These are phyloP conservation scores for Ectemnius cavifrons DNA, from an alignment of 2,888 invertebrate genomes.

Conservation along the genomic window DNA sequence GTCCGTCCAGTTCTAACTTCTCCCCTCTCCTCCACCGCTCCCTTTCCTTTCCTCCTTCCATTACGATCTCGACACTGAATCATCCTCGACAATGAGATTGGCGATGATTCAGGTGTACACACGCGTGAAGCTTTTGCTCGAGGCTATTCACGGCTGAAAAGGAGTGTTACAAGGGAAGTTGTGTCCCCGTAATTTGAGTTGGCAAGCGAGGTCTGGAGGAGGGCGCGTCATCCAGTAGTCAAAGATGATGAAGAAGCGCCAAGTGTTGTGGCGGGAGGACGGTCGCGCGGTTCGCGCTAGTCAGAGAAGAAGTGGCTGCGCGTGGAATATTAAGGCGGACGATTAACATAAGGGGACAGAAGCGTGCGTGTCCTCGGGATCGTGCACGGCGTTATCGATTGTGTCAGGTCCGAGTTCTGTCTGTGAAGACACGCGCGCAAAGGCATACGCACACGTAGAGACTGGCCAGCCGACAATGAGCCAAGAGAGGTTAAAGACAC, in stretches of 20 bases:
- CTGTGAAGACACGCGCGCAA: conserved; percentile 31
- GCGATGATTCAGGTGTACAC: no score
- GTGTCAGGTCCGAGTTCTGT: conserved; percentile 48
- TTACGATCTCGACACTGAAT: not conserved
- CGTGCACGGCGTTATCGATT: conserved; percentile 76
- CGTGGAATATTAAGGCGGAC: conserved; percentile 72
- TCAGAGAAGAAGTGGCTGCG: conserved; percentile 44
- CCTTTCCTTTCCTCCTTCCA: not conserved
- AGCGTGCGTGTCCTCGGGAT: conserved; percentile 71
- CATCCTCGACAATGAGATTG: no score
- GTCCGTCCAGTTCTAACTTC: not conserved
- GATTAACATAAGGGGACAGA: conserved; percentile 75
- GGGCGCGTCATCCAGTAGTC: not conserved
- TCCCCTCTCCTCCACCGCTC: conserved; percentile 1
- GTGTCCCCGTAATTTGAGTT: not conserved
- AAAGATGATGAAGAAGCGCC: not conserved
- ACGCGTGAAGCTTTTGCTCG: no score
- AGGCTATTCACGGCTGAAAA: no score
- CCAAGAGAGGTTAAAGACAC: conserved; percentile 62
- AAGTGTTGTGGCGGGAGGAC: not conserved
- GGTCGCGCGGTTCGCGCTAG: conserved; percentile 4
- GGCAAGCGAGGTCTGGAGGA: not conserved
- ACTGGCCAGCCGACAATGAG: conserved; percentile 46
- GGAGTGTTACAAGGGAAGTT: not conserved
- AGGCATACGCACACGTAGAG: no score